Evolutionary conservation across 2,888 invertebrate species (phyloP).

Genomic region (Alviniconcha strummeri): DNA sequence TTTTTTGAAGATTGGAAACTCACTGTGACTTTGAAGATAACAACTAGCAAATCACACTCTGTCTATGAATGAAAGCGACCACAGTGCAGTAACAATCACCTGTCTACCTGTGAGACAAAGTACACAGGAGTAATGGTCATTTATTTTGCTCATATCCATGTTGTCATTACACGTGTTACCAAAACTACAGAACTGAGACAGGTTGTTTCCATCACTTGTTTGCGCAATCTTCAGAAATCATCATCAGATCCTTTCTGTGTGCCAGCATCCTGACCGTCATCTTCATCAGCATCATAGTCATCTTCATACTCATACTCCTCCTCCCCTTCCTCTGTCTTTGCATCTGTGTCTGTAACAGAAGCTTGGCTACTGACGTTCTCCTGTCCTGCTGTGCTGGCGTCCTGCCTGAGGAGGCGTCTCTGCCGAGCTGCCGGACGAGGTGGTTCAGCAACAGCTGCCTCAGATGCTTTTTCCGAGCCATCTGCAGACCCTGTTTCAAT

Average conservation of each 20-base stretch:
- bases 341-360: slow-evolving; percentile 17
- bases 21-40: too few species aligned
- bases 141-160: too few species aligned
- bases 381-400: background rate
- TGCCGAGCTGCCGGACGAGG: slow-evolving; percentile 1
- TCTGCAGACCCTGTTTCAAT: background rate
- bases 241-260: slow-evolving; percentile 44
- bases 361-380: background rate
- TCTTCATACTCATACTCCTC: slow-evolving; percentile 39
- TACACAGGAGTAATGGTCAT: too few species aligned
- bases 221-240: slow-evolving; percentile 39
- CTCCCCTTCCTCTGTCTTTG: slow-evolving; percentile 24
- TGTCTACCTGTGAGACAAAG: too few species aligned
- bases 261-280: slow-evolving; percentile 41
- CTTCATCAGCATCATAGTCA: slow-evolving; percentile 45
- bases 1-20: too few species aligned
- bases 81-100: too few species aligned
- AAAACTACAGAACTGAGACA: too few species aligned
- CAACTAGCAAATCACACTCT: too few species aligned
- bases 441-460: background rate
- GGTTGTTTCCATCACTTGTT: too few species aligned
- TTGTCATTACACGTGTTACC: too few species aligned
- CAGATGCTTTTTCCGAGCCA: background rate
- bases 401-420: slow-evolving; percentile 4
- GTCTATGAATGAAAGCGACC: too few species aligned